Evolutionary conservation across 1,140 invertebrate genomes (phyloP).

Genomic region (Portunus trituberculatus): DNA sequence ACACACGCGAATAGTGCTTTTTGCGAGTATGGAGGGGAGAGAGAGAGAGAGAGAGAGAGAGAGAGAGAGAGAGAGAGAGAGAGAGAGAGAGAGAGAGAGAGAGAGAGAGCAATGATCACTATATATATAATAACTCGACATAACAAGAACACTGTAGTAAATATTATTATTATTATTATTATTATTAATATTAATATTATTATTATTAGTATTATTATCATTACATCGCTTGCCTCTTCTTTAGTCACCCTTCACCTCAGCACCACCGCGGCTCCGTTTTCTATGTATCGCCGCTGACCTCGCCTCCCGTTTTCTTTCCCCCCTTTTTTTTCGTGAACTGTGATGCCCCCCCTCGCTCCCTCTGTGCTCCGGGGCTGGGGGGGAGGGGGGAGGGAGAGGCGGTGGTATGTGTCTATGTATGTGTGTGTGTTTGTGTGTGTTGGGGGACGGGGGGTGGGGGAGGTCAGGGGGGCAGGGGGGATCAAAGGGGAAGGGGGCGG

Average conservation of each 20-base stretch:
- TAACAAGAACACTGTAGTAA: conserved; percentile 49
- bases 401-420: not conserved
- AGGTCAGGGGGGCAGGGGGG: not conserved
- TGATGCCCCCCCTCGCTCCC: no score
- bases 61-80: not conserved
- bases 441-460: not conserved
- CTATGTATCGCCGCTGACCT: not conserved
- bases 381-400: not conserved
- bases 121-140: conserved; percentile 64
- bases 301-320: not conserved
- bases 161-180: not conserved
- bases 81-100: conserved; percentile 42
- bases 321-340: not conserved
- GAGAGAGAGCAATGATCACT: not conserved
- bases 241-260: not conserved
- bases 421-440: not conserved
- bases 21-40: no score
- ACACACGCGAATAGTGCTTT: not conserved
- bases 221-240: no score
- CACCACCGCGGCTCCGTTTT: not conserved
- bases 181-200: no score
- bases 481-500: not conserved
- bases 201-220: no score
- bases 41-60: not conserved
- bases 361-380: no score